Base-by-base conservation (phyloP, 2,888 invertebrate species). In the Minunthozetes semirufus region DNA sequence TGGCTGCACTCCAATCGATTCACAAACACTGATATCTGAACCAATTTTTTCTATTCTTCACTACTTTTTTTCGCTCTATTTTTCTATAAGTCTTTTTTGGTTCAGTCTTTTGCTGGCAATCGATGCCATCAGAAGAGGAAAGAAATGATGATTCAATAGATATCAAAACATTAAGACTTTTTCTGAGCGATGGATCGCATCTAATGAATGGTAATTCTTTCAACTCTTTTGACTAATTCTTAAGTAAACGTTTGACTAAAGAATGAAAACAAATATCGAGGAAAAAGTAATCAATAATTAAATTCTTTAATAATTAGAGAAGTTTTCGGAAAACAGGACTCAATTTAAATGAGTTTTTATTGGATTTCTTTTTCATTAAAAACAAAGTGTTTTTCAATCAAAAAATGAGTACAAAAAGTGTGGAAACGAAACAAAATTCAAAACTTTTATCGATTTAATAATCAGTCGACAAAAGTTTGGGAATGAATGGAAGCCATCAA, bases 1-100 rank as follows among this genome's bases (percentile, higher is more conserved):
- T 63, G 61, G 61, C 61, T 27, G 17, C 29, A 63, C 61, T 63
- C 61, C 61, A 63, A 63, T 63, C 61, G 61, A 63, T 63, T 63
- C 33, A 33, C 63, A 63, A 63, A 29, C 63, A 63, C n/a, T 63
- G 27, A 22, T 29, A 29, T 29, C 29, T 5, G 29, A 63, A 63
- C 29, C 63, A 38, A 63, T 63, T 63, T 63, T 63, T 63, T 63
- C 22, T 15, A n/a, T 53, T 19, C 8, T n/a, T 53, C 19, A 3
- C 8, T 15, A 48, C 6, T 48, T 48, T 17, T 33, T 33, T 33
- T 33, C 33, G 33, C 46, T 48, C 56, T 56, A 25, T 56, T 56
- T 56, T 56, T 25, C 25, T 56, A 56, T 56, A 56, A 25, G 33
- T 33, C 8, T 33, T 33, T 8, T 9, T 56, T 15, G 11, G 25